Conservation (phyloP, 2,888 invertebrate species). For the Belgica antarctica region DNA sequence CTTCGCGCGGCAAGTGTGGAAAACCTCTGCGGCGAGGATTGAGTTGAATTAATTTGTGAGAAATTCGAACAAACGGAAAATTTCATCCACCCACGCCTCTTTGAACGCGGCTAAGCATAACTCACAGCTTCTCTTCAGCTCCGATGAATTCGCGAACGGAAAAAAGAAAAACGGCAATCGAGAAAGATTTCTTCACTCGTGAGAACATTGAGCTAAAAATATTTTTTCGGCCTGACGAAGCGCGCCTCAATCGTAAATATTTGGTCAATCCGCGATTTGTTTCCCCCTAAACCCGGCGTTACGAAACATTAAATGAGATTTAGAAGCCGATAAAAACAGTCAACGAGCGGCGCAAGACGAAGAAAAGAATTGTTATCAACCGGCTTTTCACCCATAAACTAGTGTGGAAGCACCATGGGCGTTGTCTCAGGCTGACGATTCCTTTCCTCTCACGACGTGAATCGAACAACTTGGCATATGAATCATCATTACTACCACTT, state of each 20-base stretch:
- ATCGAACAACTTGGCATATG: background rate
- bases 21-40: too few relatives aligned
- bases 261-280: slow-evolving; percentile 6
- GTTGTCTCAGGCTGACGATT: background rate
- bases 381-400: background rate
- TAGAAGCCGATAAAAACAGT: background rate
- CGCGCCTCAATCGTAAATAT: background rate
- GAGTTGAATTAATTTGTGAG: background rate
- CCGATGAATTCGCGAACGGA: background rate
- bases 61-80: background rate
- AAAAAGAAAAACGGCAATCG: background rate
- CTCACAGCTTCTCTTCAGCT: background rate
- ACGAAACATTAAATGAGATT: background rate
- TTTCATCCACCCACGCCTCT: background rate
- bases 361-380: background rate
- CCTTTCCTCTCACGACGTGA: background rate
- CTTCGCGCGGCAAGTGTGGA: too few relatives aligned
- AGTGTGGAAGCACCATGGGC: background rate
- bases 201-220: slow-evolving; percentile 40
- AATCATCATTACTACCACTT: background rate
- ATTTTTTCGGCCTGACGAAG: slow-evolving; percentile 30
- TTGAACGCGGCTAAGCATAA: background rate
- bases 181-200: background rate
- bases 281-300: background rate
- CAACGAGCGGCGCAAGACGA: background rate